phyloP scores from a whole-genome alignment of 1,140 invertebrate species.

The Aphidius ervi region DNA sequence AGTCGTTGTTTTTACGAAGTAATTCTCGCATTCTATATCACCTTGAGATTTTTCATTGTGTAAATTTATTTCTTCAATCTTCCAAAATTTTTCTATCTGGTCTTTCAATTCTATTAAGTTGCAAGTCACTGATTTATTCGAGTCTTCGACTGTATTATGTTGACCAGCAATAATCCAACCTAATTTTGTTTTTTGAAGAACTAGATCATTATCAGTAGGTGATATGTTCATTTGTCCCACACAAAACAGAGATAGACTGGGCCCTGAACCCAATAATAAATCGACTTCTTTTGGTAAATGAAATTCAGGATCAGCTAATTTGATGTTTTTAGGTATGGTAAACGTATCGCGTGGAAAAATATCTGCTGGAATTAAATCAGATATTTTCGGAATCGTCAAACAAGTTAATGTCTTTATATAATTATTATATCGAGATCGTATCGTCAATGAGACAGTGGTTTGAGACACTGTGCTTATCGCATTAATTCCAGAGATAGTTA shows the following conservation, averaged over 20 bases:
- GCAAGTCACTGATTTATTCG: neutral
- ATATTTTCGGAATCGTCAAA: constrained; percentile 21
- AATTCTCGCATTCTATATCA: neutral
- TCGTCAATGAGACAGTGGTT: too few species aligned
- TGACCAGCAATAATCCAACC: constrained; percentile 22
- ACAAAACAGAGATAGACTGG: constrained; percentile 23
- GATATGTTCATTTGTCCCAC: constrained; percentile 13
- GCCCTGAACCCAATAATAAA: constrained; percentile 24
- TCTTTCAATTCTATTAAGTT: constrained; percentile 7
- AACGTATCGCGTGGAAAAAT: constrained; percentile 17
- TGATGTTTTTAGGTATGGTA: constrained; percentile 21
- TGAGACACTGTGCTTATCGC: too few species aligned
- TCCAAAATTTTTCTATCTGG: constrained; percentile 6
- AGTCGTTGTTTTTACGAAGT: neutral
- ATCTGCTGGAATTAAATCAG: constrained; percentile 15
- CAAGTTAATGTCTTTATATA: constrained; percentile 19
- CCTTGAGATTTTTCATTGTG: neutral
- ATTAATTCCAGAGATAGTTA: too few species aligned
- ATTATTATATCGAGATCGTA: constrained; percentile 11
- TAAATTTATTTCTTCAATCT: neutral
- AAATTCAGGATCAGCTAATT: constrained; percentile 26
- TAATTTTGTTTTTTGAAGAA: constrained; percentile 18
- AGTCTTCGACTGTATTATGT: neutral
- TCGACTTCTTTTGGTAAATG: constrained; percentile 20
- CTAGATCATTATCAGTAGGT: constrained; percentile 4